Percentiles rank a stretch among this genome's conserved stretches.
Evolutionary conservation across 2,113 vertebrate genomes (phyloP).

Genomic region (Pogonocichla stellata): DNA sequence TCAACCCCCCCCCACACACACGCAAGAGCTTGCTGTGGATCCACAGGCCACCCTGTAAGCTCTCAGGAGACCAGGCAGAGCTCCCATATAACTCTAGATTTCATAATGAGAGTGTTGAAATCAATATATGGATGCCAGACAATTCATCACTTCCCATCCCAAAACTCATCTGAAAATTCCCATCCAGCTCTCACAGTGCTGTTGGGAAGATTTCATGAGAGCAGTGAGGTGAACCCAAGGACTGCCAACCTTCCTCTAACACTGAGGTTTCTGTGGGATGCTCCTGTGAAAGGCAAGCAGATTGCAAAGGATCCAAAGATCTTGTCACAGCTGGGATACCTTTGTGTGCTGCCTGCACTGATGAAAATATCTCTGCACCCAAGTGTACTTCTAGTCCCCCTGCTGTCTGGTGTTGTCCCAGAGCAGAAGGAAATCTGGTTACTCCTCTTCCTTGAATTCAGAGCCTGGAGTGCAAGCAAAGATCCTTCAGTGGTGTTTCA

Average conservation of each 20-base stretch:
- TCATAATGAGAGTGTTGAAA: slow-evolving; percentile 38
- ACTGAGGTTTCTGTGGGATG: neutral
- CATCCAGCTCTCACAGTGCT: neutral
- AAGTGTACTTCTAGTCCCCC: neutral
- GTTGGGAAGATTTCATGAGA: neutral
- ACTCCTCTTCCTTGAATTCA: neutral
- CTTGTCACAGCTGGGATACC: neutral
- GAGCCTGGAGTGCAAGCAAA: neutral
- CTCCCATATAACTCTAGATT: slow-evolving; percentile 22
- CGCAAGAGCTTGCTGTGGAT: neutral
- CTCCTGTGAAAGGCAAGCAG: neutral
- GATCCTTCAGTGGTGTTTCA: neutral
- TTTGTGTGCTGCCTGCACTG: neutral
- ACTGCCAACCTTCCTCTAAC: neutral
- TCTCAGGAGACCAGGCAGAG: slow-evolving; percentile 20
- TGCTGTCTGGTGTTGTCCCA: fast-evolving
- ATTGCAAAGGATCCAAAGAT: neutral
- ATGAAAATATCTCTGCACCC: neutral
- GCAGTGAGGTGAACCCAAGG: neutral
- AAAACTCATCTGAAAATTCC: slow-evolving; percentile 7
- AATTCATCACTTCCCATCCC: slow-evolving; percentile 24
- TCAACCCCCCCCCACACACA: neutral
- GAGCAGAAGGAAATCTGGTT: neutral
- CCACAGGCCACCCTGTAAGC: slow-evolving; percentile 42
- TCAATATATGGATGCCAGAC: slow-evolving; percentile 21